Evolutionary conservation across 1,140 invertebrate species (phyloP).

Genomic region (Episyrphus balteatus): DNA sequence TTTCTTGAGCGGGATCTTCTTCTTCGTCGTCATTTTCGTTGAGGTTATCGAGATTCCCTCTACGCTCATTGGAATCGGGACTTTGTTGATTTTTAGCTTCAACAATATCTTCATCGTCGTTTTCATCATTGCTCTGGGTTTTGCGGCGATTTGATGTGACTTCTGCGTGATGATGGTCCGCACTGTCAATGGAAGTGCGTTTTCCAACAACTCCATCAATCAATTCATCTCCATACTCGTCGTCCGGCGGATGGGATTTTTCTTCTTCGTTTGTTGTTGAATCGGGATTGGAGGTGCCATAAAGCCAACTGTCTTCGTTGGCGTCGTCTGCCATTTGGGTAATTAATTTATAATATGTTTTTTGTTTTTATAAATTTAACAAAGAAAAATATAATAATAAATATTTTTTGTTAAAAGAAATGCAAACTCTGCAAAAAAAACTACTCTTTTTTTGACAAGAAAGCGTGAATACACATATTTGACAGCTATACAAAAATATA

Average conservation of each 20-base stretch:
- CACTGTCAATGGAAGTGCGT: background rate
- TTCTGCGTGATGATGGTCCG: background rate
- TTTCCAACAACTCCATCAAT: no score
- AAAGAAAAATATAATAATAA: no score
- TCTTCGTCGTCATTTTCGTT: conserved; percentile 7
- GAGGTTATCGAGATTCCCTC: no score
- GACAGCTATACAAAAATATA: no score
- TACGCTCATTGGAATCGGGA: background rate
- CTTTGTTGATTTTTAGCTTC: background rate
- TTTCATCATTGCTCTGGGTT: no score
- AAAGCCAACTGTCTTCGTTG: conserved; percentile 66
- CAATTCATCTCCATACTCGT: conserved; percentile 14
- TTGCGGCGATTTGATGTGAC: no score
- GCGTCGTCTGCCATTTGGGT: conserved; percentile 44
- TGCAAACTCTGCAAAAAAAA: no score
- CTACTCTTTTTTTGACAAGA: no score
- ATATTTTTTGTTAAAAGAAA: no score
- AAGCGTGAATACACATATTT: no score
- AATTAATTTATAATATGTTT: conserved; percentile 12
- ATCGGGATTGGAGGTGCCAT: conserved; percentile 49
- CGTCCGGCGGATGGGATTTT: background rate
- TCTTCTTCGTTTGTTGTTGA: conserved; percentile 31
- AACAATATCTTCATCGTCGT: no score
- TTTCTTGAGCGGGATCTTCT: conserved; percentile 32
- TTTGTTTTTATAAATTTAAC: conserved; percentile 2